Base-by-base conservation (phyloP, 2,797 vertebrate genomes). In the Gambusia yucatana region DNA sequence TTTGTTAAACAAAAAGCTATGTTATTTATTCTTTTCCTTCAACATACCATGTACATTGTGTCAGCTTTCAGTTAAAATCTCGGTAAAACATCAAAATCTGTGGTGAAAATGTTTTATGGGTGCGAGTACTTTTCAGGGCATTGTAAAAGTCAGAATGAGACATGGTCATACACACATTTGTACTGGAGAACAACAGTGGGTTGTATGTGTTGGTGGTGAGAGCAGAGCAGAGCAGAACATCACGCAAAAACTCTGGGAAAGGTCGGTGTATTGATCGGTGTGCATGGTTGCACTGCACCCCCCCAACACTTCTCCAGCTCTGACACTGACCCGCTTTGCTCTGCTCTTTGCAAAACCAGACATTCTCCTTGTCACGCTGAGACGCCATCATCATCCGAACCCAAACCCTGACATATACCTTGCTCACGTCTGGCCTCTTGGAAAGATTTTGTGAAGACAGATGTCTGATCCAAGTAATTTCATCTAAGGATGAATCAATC, bases 261-360 rank as follows among this genome's bases (percentile, higher is more conserved):
- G 91, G 89, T 93, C 73, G 28, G 43, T 0, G 48, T 89, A 93
- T 93, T 80, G 92, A 94, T 92, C 67, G 73, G 77, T 7, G 50
- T 73, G 61, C 76, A 73, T 82, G 72, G 80, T 87, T 88, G 84
- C 86, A 75, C 80, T 84, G 78, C 78, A 77, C 70, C 83, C 76
- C 79, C 52, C 22, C 77, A 81, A 82, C 76, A 81, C 82, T 76
- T 79, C 80, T 84, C 57, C 1, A 22, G 59, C 59, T 84, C 75
- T 77, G 6, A 79, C 59, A 59, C 78, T 83, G 86, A 87, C 87
- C 86, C 20, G 4, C 39, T 80, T 89, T 81, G 50, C 73, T 72
- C 46, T 85, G 83, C 77, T 88, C 89, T 91, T 87, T 89, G 61
- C 73, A 82, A 43, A 48, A 25, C 55, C 61, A 76, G 39, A 10